Evolutionary conservation across 2,113 vertebrate species (phyloP).

Genomic region (Phyllostomus discolor): DNA sequence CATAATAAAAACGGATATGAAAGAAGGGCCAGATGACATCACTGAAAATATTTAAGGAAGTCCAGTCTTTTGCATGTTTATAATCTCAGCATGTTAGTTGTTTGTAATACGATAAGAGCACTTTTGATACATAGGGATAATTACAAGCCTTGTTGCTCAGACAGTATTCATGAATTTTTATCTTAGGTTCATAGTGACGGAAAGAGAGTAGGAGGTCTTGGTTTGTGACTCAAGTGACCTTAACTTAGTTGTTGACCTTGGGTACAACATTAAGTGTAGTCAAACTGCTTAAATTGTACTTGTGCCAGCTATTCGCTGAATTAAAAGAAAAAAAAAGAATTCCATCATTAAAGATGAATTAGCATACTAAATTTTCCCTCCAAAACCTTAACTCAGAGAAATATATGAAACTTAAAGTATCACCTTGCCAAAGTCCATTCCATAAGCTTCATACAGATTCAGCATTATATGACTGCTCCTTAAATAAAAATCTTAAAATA

Average conservation of each 20-base stretch:
- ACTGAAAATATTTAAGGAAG: slow-evolving; percentile 73
- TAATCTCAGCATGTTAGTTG: slow-evolving; percentile 70
- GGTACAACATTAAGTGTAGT: slow-evolving; percentile 32
- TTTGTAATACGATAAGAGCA: slow-evolving; percentile 78
- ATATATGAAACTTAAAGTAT: background rate
- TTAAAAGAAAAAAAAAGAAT: background rate
- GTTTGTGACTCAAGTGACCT: slow-evolving; percentile 42
- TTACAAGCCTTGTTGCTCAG: slow-evolving; percentile 37
- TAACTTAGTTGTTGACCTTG: slow-evolving; percentile 42
- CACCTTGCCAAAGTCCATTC: background rate
- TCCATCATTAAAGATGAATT: background rate
- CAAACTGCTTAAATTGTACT: slow-evolving; percentile 24
- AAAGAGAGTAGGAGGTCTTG: slow-evolving; percentile 59
- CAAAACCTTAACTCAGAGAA: background rate
- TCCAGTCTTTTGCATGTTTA: slow-evolving; percentile 76
- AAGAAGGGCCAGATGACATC: slow-evolving; percentile 73
- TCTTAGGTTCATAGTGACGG: slow-evolving; percentile 28
- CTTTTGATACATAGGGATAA: slow-evolving; percentile 69
- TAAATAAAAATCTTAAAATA: background rate
- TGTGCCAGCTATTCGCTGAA: slow-evolving; percentile 17
- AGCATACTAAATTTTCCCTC: background rate
- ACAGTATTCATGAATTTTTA: slow-evolving; percentile 60
- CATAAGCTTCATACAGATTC: rapidly evolving
- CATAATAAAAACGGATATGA: slow-evolving; percentile 73
- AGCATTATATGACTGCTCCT: background rate